Conservation (phyloP, 2,113 vertebrate genomes). For the Menidia beryllina region DNA sequence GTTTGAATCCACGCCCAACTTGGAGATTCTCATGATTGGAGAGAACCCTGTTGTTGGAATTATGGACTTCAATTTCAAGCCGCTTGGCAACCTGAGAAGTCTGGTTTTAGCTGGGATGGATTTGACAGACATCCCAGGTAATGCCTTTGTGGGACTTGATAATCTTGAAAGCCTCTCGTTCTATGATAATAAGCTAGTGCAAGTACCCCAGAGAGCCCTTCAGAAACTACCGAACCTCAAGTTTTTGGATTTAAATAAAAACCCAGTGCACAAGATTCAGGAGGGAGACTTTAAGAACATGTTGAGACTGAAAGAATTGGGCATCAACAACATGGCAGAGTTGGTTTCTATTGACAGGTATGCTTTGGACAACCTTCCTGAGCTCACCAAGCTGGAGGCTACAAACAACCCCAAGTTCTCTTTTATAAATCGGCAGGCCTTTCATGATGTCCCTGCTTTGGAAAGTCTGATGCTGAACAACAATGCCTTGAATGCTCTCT, state of each 20-base stretch:
- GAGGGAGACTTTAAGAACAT: constrained; percentile 97
- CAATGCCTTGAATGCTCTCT: constrained; percentile 93
- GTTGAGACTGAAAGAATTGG: constrained; percentile 94
- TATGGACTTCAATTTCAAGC: constrained; percentile 94
- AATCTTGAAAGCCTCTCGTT: constrained; percentile 98
- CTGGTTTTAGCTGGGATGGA: constrained; percentile 98
- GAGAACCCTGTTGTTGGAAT: constrained; percentile 97
- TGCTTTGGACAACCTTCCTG: constrained; percentile 94
- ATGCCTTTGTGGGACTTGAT: constrained; percentile 95
- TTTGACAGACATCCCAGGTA: constrained; percentile 93
- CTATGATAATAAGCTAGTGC: constrained; percentile 93
- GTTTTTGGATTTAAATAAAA: constrained; percentile 98
- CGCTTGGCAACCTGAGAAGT: constrained; percentile 91
- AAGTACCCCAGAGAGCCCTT: constrained; percentile 92
- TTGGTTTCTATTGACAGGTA: constrained; percentile 92
- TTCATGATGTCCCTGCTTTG: constrained; percentile 92
- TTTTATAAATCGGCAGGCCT: constrained; percentile 90
- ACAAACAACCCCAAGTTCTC: constrained; percentile 97
- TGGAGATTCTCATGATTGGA: constrained; percentile 99
- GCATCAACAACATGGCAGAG: constrained; percentile 98
- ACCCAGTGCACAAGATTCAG: constrained; percentile 94
- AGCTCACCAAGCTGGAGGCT: constrained; percentile 96
- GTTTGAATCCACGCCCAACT: constrained; percentile 95
- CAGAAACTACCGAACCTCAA: constrained; percentile 96
- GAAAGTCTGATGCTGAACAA: constrained; percentile 98